phyloP scores from a whole-genome alignment of 2,113 vertebrate genomes.

The Rhizomys pruinosus region DNA sequence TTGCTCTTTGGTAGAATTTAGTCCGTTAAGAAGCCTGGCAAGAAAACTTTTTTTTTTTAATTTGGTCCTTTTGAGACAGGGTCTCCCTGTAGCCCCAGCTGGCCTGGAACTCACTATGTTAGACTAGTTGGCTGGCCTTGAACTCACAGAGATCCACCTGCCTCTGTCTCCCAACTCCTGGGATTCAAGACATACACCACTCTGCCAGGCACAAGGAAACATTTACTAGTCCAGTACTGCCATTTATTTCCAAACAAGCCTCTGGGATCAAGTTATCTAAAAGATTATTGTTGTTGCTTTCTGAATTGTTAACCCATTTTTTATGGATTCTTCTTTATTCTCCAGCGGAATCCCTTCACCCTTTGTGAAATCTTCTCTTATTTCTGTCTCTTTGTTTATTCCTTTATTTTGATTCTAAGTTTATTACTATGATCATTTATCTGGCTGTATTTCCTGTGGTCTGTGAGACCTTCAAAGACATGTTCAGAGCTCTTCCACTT shows the following conservation, averaged over 20 bases:
- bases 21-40: not conserved
- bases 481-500: not conserved
- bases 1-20: not conserved
- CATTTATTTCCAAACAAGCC: not conserved
- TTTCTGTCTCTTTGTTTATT: not conserved
- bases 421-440: not conserved
- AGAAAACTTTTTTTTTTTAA: no score
- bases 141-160: no score
- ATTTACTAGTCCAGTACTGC: not conserved
- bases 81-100: no score
- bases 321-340: not conserved
- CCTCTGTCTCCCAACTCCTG: no score
- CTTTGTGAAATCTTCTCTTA: not conserved
- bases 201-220: no score
- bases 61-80: no score
- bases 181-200: no score
- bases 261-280: slow-evolving; percentile 27
- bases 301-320: not conserved
- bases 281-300: not conserved
- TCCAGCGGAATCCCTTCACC: not conserved
- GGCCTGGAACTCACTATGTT: no score
- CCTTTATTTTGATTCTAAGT: not conserved
- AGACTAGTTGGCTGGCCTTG: no score
- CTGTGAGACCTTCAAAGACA: not conserved
- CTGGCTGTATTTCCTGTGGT: not conserved